Evolutionary conservation across 2,113 vertebrate species (phyloP), one percentile per base, ranked within the genome.

Genomic region (Trogon surrucura): DNA sequence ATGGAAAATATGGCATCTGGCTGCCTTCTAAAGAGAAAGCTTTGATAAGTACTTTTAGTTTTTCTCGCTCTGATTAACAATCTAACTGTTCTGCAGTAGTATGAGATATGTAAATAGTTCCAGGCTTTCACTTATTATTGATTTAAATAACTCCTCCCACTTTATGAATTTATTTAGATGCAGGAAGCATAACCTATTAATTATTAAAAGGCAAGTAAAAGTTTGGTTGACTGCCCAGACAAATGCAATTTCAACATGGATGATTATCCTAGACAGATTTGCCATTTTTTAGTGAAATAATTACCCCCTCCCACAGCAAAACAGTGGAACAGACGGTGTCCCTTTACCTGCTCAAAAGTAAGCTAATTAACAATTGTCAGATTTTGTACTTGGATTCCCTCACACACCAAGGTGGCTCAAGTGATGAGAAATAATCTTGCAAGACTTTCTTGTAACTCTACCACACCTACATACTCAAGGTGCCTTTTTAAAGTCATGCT

Each of bases 91-190:
- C 27, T 47, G 45, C 0, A 36, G 18, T 7, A 71, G 27, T 6
- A 11, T 2, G 19, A 67, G 5, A 34, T 14, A 66, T 5, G 15
- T 22, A 64, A 79, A 84, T 14, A 80, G 29, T 32, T 64, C 22
- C 27, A 57, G 17, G 6, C 10, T 87, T 79, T 72, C 11, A n/a
- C 27, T 84, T 81, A 34, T 64, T 74, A 57, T 38, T 48, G 23
- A 79, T 65, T 80, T 85, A 89, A 93, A 53, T 72, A 82, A 85
- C 84, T 45, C 85, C 91, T 91, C 84, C 84, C 54, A 67, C 15
- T 69, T 75, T 41, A 30, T 81, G 45, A n/a, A 64, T 81, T 74
- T 64, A 51, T 78, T 71, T 51, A 75, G 29, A 27, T 21, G 6
- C 10, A 65, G 36, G 21, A 89, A 74, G 61, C 48, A 32, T 5